These are phyloP conservation scores for Poecilia latipinna DNA, from an alignment of 2,113 vertebrate genomes.

Conservation along the genomic window DNA sequence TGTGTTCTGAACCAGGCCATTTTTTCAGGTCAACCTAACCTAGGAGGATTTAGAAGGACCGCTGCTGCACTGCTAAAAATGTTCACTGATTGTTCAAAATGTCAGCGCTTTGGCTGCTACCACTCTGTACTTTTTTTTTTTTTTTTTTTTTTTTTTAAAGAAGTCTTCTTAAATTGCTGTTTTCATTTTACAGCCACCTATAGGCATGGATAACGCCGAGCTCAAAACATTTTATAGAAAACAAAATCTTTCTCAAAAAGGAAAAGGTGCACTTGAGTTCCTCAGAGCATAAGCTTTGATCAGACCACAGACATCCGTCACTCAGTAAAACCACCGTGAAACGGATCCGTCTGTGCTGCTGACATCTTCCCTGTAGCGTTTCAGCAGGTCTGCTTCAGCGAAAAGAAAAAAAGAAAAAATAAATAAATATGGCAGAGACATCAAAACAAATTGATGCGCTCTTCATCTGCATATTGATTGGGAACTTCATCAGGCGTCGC, in stretches of 20 bases:
- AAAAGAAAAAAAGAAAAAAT: background rate
- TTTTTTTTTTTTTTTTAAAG: too few species aligned
- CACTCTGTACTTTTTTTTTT: too few species aligned
- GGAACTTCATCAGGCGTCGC: conserved; percentile 76
- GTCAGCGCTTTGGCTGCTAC: background rate
- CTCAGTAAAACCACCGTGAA: background rate
- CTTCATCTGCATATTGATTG: conserved; percentile 82
- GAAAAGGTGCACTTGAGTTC: background rate
- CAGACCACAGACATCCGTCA: background rate
- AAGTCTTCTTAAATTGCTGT: background rate
- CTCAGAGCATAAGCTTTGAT: conserved; percentile 6
- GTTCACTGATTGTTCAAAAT: background rate
- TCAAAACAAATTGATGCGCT: conserved; percentile 71
- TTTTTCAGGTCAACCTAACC: too few species aligned
- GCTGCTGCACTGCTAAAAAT: background rate
- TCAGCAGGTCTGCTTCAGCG: conserved; percentile 16
- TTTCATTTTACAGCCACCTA: background rate
- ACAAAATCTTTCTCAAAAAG: background rate
- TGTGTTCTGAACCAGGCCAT: background rate
- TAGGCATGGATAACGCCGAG: background rate
- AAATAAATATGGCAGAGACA: conserved; percentile 43
- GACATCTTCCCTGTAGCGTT: conserved; percentile 40
- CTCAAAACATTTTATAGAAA: conserved; percentile 1
- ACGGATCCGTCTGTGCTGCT: conserved; percentile 25
- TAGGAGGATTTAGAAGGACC: too few species aligned